Evolutionary conservation across 2,888 invertebrate species (phyloP), one percentile per base, ranked within the genome.

Genomic region (Athalia rosae): DNA sequence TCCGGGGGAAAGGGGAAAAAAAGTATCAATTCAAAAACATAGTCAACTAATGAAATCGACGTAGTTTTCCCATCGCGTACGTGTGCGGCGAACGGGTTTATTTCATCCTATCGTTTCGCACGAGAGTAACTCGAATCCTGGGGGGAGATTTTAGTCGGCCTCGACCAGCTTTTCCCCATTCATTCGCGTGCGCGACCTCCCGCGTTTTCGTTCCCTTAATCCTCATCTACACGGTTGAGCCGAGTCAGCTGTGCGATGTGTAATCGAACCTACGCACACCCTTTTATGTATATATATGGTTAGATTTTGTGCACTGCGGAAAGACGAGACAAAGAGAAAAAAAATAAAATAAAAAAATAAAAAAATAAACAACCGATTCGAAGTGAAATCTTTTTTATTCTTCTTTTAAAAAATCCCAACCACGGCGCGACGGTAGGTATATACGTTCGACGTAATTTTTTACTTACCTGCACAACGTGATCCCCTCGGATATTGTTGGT

Each of bases 121-220:
- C 71, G 50, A 45, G 71, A 58, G 71, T 71, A 71, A 71, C 71
- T 71, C 71, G 71, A 71, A 71, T 71, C 71, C 71, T 71, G 56
- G 71, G 67, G 58, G 58, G 67, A 58, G 58, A 56, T 45, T 58
- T 15, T 43, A 71, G 69, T 58, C 71, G 56, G 71, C 71, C 56
- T 71, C 71, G 71, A 71, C 71, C 13, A 71, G 43, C 71, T 84
- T 85, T 84, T 83, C 84, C 84, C 83, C 84, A 81, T 82, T 78
- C 79, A 79, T 80, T 84, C 85, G 84, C 84, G 82, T 82, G 82
- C 82, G 80, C 85, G 88, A 88, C 88, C 87, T 87, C 88, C 87
- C 88, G 87, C 88, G 85, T 87, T 86, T 82, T 84, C 28, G 28
- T 28, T 28, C 28, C 82, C 58, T 84, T 87, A 86, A 88, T 88